phyloP scores from a whole-genome alignment of 2,888 invertebrate genomes.

The Protophormia terraenovae region DNA sequence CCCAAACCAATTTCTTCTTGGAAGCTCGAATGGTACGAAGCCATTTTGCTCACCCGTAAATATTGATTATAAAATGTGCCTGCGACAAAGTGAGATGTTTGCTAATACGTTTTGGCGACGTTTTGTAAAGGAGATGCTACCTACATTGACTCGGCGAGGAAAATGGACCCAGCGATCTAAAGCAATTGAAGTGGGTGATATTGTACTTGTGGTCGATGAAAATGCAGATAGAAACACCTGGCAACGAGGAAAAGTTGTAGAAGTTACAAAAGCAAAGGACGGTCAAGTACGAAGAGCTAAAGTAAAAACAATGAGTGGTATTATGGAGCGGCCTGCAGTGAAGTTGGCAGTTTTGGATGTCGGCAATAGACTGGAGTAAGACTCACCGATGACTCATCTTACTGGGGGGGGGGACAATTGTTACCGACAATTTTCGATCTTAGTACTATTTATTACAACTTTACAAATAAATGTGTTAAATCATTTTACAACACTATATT shows the following conservation, averaged over 20 bases:
- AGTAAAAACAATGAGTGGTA: no score
- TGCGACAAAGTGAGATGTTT: not conserved
- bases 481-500: no score
- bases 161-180: not conserved
- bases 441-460: no score
- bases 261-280: not conserved
- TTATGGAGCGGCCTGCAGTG: not conserved
- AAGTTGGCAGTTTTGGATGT: constrained; percentile 3
- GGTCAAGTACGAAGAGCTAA: not conserved
- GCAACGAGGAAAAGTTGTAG: not conserved
- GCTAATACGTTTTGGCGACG: constrained; percentile 6
- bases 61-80: not conserved
- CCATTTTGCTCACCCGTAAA: not conserved
- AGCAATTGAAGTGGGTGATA: not conserved
- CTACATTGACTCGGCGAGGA: not conserved
- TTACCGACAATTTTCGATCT: no score
- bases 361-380: not conserved
- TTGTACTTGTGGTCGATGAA: not conserved
- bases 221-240: constrained; percentile 9
- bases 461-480: no score
- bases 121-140: not conserved
- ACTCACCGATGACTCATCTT: not conserved
- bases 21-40: not conserved
- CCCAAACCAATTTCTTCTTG: no score
- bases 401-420: constrained; percentile 10